phyloP scores from a whole-genome alignment of 2,888 invertebrate genomes.

The Xestia rhomboidea region DNA sequence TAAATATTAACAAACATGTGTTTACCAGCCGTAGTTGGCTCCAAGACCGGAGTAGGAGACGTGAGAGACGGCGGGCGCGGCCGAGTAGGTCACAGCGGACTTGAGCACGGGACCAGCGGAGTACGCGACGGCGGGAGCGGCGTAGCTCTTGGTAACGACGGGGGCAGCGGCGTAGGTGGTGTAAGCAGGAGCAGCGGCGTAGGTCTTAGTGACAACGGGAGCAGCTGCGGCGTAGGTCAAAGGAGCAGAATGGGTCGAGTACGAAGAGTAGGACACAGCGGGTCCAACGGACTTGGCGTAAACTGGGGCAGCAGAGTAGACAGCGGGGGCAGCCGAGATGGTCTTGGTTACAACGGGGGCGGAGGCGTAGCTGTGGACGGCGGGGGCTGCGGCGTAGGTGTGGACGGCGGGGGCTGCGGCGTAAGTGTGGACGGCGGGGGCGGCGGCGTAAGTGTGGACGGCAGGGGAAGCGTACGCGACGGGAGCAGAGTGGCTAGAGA shows the following conservation, averaged over 20 bases:
- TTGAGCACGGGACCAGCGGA: constrained; percentile 70
- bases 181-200: constrained; percentile 69
- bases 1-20: constrained; percentile 65
- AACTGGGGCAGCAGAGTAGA: constrained; percentile 72
- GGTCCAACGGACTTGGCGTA: constrained; percentile 58
- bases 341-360: constrained; percentile 68
- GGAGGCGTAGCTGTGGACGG: constrained; percentile 63
- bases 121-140: constrained; percentile 76
- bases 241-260: constrained; percentile 79
- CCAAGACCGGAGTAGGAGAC: constrained; percentile 92
- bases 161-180: constrained; percentile 63
- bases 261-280: constrained; percentile 77
- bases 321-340: constrained; percentile 63
- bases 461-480: constrained; percentile 73
- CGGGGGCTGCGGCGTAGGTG: constrained; percentile 65
- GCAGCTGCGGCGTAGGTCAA: constrained; percentile 77
- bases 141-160: constrained; percentile 74
- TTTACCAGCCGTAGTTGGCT: constrained; percentile 85
- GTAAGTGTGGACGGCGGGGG: constrained; percentile 69
- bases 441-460: constrained; percentile 58
- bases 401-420: constrained; percentile 67
- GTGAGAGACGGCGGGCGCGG: constrained; percentile 92
- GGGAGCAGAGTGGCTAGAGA: constrained; percentile 78
- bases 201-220: constrained; percentile 91
- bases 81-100: constrained; percentile 86